phyloP scores from a whole-genome alignment of 2,797 vertebrate genomes.

The Enteromius anoplus region DNA sequence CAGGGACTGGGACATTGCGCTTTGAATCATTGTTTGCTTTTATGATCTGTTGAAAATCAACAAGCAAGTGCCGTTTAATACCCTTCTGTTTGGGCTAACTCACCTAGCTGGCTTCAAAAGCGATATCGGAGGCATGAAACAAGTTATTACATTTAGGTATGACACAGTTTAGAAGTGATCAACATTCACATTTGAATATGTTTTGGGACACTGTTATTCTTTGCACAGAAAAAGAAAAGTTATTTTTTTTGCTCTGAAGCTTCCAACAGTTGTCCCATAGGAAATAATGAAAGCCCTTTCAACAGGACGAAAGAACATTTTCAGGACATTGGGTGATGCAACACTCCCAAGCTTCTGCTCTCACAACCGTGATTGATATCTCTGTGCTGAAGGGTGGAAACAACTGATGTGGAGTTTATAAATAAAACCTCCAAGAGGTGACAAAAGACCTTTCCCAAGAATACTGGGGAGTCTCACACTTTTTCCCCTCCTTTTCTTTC shows the following conservation, averaged over 20 bases:
- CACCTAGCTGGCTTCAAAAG: slow-evolving; percentile 14
- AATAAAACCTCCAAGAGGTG: slow-evolving; percentile 59
- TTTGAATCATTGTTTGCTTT: slow-evolving; percentile 70
- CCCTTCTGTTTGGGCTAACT: slow-evolving; percentile 33
- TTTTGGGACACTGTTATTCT: slow-evolving; percentile 30
- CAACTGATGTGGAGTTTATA: slow-evolving; percentile 48
- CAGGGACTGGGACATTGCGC: slow-evolving; percentile 66
- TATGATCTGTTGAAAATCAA: slow-evolving; percentile 65
- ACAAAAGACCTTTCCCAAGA: slow-evolving; percentile 57
- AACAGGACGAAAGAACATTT: slow-evolving; percentile 62
- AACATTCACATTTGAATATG: not conserved
- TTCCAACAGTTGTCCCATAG: slow-evolving; percentile 48
- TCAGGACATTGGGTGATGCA: slow-evolving; percentile 62
- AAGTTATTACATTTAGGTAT: not conserved
- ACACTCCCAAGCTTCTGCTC: slow-evolving; percentile 51
- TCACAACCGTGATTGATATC: slow-evolving; percentile 50
- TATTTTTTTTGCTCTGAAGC: slow-evolving; percentile 45
- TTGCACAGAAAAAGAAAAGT: not conserved
- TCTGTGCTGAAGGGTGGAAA: slow-evolving; percentile 28
- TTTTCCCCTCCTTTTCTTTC: slow-evolving; percentile 48
- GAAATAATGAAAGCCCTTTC: slow-evolving; percentile 63
- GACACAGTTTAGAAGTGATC: not conserved
- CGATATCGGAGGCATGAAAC: not conserved
- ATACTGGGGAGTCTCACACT: slow-evolving; percentile 38
- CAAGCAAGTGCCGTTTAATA: slow-evolving; percentile 46